Base-by-base conservation (phyloP, 2,888 invertebrate species). In the Chaetogeoica ovagalla region DNA sequence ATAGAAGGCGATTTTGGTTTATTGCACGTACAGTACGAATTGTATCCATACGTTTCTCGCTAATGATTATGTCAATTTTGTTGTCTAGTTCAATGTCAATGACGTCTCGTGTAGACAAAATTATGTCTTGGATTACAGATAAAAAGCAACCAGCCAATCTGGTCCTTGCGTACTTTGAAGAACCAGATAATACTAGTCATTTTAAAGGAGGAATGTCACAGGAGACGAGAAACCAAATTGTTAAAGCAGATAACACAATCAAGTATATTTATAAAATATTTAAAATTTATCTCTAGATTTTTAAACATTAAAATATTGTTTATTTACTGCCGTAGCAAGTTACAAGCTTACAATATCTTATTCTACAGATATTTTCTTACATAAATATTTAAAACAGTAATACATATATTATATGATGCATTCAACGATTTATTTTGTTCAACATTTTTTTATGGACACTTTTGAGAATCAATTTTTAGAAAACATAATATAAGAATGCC, bases 171-270 rank as follows among this genome's bases (percentile, higher is more conserved):
- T 93, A 93, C 84, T 89, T 91, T 84, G 90, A 91, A 83, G 90
- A 93, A 84, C 93, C 93, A 0, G 93, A 93, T 85, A 86, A 86
- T 15, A 86, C 87, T 81, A 91, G 90, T 0, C 93, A 93, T 85
- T 85, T 84, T 0, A 88, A 87, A 84, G 92, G 91, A 0, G 89
- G 90, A 6, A 87, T 90, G 55, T 86, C 87, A 37, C 82, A 83
- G 4, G 84, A 86, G 74, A 86, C 87, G 48, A 85, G 87, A 59
- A 84, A 88, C 52, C 84, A 88, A 73, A 85, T 90, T 8, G 84
- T 84, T 76, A 86, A 87, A 83, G 84, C 89, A 37, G 89, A 90
- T 83, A 87, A 88, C 82, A 85, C 90, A 7, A 89, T 90, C 0
- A 87, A 68, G 76, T 76, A 73, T 39, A n/a, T n/a, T 30, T 30